Base-by-base conservation (phyloP, 2,888 invertebrate species). In the Lithophane semibrunnea region DNA sequence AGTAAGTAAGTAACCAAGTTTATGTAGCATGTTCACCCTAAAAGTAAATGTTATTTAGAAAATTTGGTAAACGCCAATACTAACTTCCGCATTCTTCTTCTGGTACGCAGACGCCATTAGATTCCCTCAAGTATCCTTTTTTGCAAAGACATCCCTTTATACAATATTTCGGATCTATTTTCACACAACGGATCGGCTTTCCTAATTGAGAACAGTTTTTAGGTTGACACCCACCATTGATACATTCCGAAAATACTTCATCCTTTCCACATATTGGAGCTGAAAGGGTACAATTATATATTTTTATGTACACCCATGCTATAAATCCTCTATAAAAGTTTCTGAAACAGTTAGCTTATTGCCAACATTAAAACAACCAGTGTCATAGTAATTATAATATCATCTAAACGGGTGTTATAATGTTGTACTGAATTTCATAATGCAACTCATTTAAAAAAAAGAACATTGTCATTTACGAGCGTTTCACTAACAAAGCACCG, bases 121-220 rank as follows among this genome's bases (percentile, higher is more conserved):
- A 18, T 7, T 81, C 80, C 79, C 92, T 84, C 63, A 92, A 84
- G 66, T 89, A 92, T 0, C 86, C 88, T 7, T 89, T 80, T 77
- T 85, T 83, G 69, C 93, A 93, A 10, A 90, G 44, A 66, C 93
- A 93, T 1, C 93, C 93, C 24, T 88, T 85, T 21, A 82, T 87
- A 64, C 93, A 93, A 52, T 42, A 9, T 24, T 86, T 82, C 0
- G 88, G 79, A 29, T 86, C 65, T 0, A 90, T 68, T 71, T 84
- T 89, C 1, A 86, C 58, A 73, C 92, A 93, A 3, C 86, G 86
- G 10, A 91, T 79, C 10, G 83, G 83, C 37, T 82, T 78, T 1
- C 90, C 91, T 42, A 89, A 69, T 79, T 92, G 89, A 0, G 90
- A 88, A 80, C 93, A 93, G 67, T 90, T 91, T 77, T 86, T 87